Base-by-base conservation (phyloP, 2,797 vertebrate species). In the Phalloptychus januarius region DNA sequence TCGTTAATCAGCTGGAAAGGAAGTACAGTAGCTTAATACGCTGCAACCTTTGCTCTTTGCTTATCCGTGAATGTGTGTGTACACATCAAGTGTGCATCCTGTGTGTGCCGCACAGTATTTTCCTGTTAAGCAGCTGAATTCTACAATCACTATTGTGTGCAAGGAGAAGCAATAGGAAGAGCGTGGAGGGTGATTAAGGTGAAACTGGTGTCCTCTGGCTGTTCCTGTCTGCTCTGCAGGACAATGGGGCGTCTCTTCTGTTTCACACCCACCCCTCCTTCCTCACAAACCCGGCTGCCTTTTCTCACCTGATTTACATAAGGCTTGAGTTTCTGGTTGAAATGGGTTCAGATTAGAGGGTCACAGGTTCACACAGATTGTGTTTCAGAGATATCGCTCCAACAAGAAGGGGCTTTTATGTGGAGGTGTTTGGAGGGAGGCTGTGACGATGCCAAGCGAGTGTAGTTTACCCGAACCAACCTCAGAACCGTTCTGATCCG, bases 101-200 rank as follows among this genome's bases (percentile, higher is more conserved):
- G 79, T 86, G 71, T 74, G 54, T 69, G 67, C 40, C 16, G 40
- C 46, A 38, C 38, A 42, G 65, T 67, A 56, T 20, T 28, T 77
- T 75, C 71, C 75, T 79, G 76, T 86, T 82, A 74, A 15, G 69
- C 23, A 7, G 28, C 69, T 77, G 67, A 89, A 81, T 77, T 72
- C 72, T 74, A 67, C 75, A 56, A 71, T 48, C 50, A 6, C 85
- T 80, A 87, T 83, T 91, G 91, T 92, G 71, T 79, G 78, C 79
- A 58, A 76, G 83, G 91, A 92, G 92, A 88, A 89, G 89, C 90
- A 95, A 95, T 94, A 95, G 94, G 92, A 95, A 95, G 91, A 87
- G 28, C 78, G 46, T 71, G 81, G 76, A 83, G 87, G 91, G 92
- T 92, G 86, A 95, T 94, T 95, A 86, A 93, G 93, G 85, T 92